phyloP scores from a whole-genome alignment of 2,113 vertebrate species.

The Oreocharis arfaki region DNA sequence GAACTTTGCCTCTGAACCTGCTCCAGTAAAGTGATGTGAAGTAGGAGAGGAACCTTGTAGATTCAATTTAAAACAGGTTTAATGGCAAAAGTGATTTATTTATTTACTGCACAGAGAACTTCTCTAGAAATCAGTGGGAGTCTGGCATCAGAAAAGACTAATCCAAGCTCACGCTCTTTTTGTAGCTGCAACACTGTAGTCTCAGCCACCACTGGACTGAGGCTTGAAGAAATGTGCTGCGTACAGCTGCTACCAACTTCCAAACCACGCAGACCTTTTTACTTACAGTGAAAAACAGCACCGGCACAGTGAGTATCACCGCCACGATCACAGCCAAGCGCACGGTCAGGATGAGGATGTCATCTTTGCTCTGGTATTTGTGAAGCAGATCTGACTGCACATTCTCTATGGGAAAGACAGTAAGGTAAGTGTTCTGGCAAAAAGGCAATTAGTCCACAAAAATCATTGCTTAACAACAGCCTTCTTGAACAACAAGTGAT shows the following conservation, averaged over 20 bases:
- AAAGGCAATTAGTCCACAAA: not conserved
- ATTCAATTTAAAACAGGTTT: not conserved
- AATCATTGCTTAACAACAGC: constrained; percentile 24
- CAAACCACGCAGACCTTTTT: not conserved
- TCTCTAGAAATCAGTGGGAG: not conserved
- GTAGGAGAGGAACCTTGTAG: not conserved
- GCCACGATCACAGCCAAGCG: constrained; percentile 77
- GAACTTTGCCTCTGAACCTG: not conserved
- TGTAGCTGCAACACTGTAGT: not conserved
- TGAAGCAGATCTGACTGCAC: constrained; percentile 78
- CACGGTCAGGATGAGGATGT: constrained; percentile 74
- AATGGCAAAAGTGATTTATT: not conserved
- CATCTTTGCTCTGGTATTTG: constrained; percentile 71
- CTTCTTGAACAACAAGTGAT: constrained; percentile 50
- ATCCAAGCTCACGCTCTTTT: not conserved
- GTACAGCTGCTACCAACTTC: not conserved
- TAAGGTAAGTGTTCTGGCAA: not conserved
- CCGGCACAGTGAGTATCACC: constrained; percentile 77
- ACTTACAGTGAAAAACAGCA: constrained; percentile 82
- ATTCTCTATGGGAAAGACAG: constrained; percentile 53
- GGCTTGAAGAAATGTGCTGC: not conserved
- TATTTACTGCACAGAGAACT: not conserved
- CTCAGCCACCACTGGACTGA: not conserved
- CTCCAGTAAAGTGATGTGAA: not conserved
- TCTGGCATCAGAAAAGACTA: not conserved